Evolutionary conservation across 1,140 invertebrate species (phyloP).

Genomic region (Drosophila guanche): DNA sequence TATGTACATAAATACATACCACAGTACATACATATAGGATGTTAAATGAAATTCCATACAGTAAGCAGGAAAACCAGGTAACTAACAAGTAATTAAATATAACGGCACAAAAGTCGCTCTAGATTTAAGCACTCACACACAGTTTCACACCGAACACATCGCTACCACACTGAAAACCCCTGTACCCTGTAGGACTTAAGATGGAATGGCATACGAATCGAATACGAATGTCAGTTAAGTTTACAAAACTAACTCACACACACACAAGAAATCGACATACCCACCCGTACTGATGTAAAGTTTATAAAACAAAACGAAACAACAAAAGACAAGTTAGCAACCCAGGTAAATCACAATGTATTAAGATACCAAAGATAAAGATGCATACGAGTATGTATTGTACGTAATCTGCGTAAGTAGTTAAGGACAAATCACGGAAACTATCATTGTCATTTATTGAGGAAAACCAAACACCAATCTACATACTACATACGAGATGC

Average conservation of each 20-base stretch:
- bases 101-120: constrained; percentile 9
- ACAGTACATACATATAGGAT: constrained; percentile 56
- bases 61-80: constrained; percentile 76
- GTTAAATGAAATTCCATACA: constrained; percentile 37
- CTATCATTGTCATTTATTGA: background rate
- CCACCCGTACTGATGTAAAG: constrained; percentile 65
- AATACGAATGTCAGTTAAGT: constrained; percentile 33
- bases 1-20: too few species aligned
- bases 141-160: constrained; percentile 1
- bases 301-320: constrained; percentile 48
- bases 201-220: constrained; percentile 10
- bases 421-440: constrained; percentile 19
- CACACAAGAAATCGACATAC: constrained; percentile 39
- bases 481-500: too few species aligned
- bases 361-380: constrained; percentile 9
- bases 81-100: constrained; percentile 54
- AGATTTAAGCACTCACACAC: constrained; percentile 16
- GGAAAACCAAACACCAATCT: background rate
- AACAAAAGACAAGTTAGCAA: constrained; percentile 44
- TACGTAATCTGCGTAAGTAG: constrained; percentile 23
- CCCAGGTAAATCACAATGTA: constrained; percentile 37
- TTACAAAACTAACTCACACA: constrained; percentile 41
- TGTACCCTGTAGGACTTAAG: constrained; percentile 25
- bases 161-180: background rate
- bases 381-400: background rate